Base-by-base conservation (phyloP, 1,140 invertebrate species). In the Drosophila tani region DNA sequence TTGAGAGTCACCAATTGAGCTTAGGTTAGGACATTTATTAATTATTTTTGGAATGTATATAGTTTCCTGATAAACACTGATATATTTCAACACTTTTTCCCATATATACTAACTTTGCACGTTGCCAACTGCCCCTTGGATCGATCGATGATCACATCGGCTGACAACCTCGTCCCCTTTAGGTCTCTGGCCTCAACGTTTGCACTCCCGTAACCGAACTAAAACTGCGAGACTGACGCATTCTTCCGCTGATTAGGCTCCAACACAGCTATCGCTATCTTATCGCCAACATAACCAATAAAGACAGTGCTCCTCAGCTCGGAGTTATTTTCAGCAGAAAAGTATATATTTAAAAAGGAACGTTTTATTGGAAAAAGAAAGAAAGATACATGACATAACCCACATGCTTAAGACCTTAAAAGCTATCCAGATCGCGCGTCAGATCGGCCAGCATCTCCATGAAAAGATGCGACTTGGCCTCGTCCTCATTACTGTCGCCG, bases 361-460 rank as follows among this genome's bases (percentile, higher is more conserved):
- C 21, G 6, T 11, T 66, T 76, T 76, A 69, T 64, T 79, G 21
- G 62, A 58, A 55, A 41, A 27, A 50, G 9, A 58, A 50, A 19
- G 32, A 24, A 24, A 24, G 0, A 19, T 56, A 50, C 29, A n/a
- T 81, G 27, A 74, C 53, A 75, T 68, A 85, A 76, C 41, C 38
- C 58, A 59, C 17, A 45, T 32, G 27, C 19, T 43, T 21, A 5
- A 9, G 1, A 40, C 11, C 62, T 88, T 87, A 87, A 68, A 88
- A 88, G 62, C 68, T 88, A 88, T 93, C 92, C 51, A 93, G 50
- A 82, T 93, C 92, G 24, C 90, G 74, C 6, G 92, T 87, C 14
- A 93, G 66, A 79, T 93, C 92, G 8, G 91, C 77, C 32, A 93
- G 75, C 66, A 92, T 69, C 74, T 93, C 92, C 91, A 93, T 93